These are phyloP conservation scores for Etheostoma nigrum DNA, from an alignment of 2,797 vertebrate species.

Conservation along the genomic window DNA sequence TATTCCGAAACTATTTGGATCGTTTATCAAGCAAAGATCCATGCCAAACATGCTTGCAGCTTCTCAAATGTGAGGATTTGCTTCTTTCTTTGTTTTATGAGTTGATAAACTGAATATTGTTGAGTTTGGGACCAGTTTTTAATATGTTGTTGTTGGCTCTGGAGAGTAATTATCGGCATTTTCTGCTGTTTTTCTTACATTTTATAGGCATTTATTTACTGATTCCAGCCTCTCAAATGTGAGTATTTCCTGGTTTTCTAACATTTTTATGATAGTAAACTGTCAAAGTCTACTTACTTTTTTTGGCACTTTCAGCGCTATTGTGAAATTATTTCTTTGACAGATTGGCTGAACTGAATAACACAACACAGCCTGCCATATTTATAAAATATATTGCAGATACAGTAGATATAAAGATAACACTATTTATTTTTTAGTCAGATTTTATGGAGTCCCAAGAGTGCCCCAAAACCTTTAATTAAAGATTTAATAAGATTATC, in stretches of 20 bases:
- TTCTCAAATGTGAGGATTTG: not conserved
- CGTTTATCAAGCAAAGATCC: not conserved
- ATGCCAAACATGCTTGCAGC: not conserved
- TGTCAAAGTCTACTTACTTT: not conserved
- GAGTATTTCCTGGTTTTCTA: not conserved
- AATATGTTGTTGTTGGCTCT: not conserved
- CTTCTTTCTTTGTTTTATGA: not conserved
- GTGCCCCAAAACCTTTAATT: too few relatives aligned
- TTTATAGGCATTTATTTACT: not conserved
- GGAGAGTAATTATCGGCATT: not conserved
- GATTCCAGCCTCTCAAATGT: not conserved
- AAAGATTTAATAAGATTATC: not conserved
- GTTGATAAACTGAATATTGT: not conserved
- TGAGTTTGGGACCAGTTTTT: not conserved
- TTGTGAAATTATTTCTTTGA: not conserved
- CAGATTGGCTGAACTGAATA: not conserved
- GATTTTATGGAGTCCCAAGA: slow-evolving; percentile 1
- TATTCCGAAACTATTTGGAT: not conserved
- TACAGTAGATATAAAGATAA: too few relatives aligned
- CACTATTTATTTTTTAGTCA: too few relatives aligned
- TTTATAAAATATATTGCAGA: too few relatives aligned
- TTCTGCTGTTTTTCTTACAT: not conserved
- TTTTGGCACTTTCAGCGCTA: not conserved
- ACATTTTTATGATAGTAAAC: not conserved
- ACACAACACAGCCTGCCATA: not conserved